Conservation (phyloP, 2,888 invertebrate genomes). For the Cephalotes varians region DNA sequence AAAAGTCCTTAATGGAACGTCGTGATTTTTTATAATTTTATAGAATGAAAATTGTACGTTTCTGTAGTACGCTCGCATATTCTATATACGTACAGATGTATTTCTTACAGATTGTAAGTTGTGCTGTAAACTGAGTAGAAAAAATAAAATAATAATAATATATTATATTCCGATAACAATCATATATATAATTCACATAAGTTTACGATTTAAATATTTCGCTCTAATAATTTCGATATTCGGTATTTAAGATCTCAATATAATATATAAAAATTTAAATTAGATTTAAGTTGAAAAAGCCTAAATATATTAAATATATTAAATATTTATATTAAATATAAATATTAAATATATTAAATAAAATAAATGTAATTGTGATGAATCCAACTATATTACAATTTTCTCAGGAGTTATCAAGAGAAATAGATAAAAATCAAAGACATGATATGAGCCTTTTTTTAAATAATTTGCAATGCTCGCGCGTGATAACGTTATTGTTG, state of each 20-base stretch:
- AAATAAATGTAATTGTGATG: too few relatives aligned
- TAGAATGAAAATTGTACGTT: slow-evolving; percentile 15
- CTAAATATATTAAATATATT: background rate
- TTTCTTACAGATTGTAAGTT: background rate
- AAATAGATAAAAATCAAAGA: too few relatives aligned
- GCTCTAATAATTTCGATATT: background rate
- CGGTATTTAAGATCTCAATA: background rate
- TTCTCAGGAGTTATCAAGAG: too few relatives aligned
- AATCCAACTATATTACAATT: too few relatives aligned
- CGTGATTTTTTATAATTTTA: slow-evolving; percentile 18
- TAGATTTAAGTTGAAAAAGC: background rate
- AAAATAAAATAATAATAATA: slow-evolving; percentile 16
- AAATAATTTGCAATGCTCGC: background rate
- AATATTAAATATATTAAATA: too few relatives aligned
- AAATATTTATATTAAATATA: too few relatives aligned
- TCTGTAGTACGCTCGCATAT: background rate
- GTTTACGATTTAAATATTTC: background rate
- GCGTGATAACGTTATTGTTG: background rate
- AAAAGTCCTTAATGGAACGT: background rate
- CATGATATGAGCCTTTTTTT: background rate
- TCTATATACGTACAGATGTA: slow-evolving; percentile 11
- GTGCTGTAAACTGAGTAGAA: slow-evolving; percentile 12
- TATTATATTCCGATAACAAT: background rate
- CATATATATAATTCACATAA: background rate
- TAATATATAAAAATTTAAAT: background rate